Conservation (phyloP, 2,113 vertebrate genomes). For the Gadus macrocephalus region DNA sequence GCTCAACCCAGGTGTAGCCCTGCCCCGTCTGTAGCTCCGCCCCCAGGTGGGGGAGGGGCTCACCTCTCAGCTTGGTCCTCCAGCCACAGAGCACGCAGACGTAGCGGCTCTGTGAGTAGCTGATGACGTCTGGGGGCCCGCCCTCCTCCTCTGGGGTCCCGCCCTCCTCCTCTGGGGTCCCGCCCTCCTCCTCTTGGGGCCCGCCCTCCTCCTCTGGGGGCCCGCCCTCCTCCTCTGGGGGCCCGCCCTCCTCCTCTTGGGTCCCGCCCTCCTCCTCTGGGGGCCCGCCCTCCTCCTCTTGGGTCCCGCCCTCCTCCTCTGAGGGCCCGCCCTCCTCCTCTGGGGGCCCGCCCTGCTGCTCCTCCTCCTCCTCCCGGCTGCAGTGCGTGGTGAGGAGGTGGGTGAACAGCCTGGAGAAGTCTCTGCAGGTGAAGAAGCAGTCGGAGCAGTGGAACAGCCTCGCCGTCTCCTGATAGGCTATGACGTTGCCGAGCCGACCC, state of each 20-base stretch:
- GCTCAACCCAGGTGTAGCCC: too few relatives aligned
- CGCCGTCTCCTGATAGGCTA: constrained; percentile 55
- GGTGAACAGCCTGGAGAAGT: constrained; percentile 55
- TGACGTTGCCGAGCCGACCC: constrained; percentile 55
- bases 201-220: neutral
- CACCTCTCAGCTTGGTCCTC: constrained; percentile 58
- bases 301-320: neutral
- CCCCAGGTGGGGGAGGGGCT: too few relatives aligned
- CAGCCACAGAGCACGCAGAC: constrained; percentile 58
- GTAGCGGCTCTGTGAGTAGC: constrained; percentile 40
- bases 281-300: neutral
- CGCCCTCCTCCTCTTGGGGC: too few relatives aligned
- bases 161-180: neutral
- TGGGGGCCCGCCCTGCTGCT: neutral
- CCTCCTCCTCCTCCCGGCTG: neutral
- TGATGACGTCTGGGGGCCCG: constrained; percentile 42
- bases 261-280: neutral
- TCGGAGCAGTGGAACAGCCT: constrained; percentile 56
- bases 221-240: neutral
- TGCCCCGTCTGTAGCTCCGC: too few relatives aligned
- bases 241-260: neutral
- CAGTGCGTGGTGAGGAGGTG: constrained; percentile 60
- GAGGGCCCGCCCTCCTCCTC: neutral
- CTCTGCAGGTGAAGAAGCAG: constrained; percentile 54
- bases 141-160: constrained; percentile 15